Evolutionary conservation across 1,140 invertebrate species (phyloP).

Genomic region (Harpegnathos saltator): DNA sequence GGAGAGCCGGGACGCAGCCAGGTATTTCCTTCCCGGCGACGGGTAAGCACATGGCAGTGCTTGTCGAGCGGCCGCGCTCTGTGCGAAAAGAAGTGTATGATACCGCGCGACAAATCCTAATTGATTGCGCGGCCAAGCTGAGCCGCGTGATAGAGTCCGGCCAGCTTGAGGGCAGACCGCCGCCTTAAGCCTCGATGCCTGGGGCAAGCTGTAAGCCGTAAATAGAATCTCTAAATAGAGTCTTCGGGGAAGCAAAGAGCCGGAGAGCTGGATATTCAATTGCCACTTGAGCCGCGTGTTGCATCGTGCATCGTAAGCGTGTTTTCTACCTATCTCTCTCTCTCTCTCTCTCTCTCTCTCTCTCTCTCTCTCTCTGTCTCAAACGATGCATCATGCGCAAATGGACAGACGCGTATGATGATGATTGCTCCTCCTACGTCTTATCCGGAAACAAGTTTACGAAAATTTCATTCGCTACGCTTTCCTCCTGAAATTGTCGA

Average conservation of each 20-base stretch:
- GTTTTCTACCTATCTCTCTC: too few relatives aligned
- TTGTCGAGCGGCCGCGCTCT: neutral
- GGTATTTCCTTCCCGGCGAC: too few relatives aligned
- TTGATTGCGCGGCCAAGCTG: slow-evolving; percentile 8
- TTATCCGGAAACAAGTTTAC: neutral
- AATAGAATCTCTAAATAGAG: slow-evolving; percentile 59
- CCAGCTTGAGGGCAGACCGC: neutral
- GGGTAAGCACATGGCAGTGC: too few relatives aligned
- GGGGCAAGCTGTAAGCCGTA: slow-evolving; percentile 14
- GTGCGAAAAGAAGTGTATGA: neutral
- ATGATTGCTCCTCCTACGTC: neutral
- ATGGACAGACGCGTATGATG: neutral
- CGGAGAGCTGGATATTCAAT: slow-evolving; percentile 45
- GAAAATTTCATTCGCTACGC: neutral
- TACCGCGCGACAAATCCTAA: neutral
- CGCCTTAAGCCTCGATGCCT: neutral
- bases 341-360: too few relatives aligned
- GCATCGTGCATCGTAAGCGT: neutral
- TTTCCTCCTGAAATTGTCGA: too few relatives aligned
- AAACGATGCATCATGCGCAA: neutral
- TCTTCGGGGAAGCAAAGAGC: slow-evolving; percentile 21
- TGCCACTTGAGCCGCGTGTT: slow-evolving; percentile 39
- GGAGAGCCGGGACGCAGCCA: neutral
- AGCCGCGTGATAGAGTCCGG: neutral
- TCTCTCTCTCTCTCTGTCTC: neutral